A percentile compares a stretch with the other conserved stretches of the same genome.
These are phyloP conservation scores for Ichneumoninae sp. DNA, from an alignment of 2,888 invertebrate genomes.

Conservation along the genomic window DNA sequence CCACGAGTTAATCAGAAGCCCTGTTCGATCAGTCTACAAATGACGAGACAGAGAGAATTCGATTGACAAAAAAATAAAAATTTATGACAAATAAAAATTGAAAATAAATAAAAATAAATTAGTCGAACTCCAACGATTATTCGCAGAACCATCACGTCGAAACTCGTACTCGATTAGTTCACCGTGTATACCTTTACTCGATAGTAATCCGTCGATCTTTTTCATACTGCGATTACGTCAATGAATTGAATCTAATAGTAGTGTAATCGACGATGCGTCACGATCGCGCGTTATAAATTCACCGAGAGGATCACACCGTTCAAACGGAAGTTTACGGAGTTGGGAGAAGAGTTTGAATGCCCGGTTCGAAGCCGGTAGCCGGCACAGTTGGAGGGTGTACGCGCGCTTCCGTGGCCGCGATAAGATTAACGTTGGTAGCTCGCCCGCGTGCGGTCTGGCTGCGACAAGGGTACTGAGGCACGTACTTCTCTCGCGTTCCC, in stretches of 20 bases:
- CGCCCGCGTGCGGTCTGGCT: constrained; percentile 70
- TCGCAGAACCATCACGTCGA: constrained; percentile 38
- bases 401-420: constrained; percentile 42
- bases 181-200: constrained; percentile 10
- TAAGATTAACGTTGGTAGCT: constrained; percentile 54
- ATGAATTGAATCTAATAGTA: neutral
- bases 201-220: constrained; percentile 3
- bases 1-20: neutral
- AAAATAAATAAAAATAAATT: constrained; percentile 6
- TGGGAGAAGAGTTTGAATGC: constrained; percentile 39
- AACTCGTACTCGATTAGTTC: neutral
- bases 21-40: neutral
- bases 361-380: constrained; percentile 53
- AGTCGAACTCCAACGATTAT: constrained; percentile 14
- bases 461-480: constrained; percentile 78
- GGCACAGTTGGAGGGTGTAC: constrained; percentile 21
- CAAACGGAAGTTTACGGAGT: constrained; percentile 21
- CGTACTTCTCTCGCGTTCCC: constrained; percentile 74
- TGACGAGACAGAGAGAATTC: neutral
- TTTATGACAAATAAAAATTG: no score
- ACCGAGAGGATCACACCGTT: neutral
- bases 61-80: neutral
- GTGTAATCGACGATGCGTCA: constrained; percentile 6
- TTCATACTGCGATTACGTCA: constrained; percentile 22
- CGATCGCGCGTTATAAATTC: constrained; percentile 31